Evolutionary conservation across 2,888 invertebrate genomes (phyloP), one percentile per base, ranked within the genome.

Genomic region (Stenolophus ochropezus): DNA sequence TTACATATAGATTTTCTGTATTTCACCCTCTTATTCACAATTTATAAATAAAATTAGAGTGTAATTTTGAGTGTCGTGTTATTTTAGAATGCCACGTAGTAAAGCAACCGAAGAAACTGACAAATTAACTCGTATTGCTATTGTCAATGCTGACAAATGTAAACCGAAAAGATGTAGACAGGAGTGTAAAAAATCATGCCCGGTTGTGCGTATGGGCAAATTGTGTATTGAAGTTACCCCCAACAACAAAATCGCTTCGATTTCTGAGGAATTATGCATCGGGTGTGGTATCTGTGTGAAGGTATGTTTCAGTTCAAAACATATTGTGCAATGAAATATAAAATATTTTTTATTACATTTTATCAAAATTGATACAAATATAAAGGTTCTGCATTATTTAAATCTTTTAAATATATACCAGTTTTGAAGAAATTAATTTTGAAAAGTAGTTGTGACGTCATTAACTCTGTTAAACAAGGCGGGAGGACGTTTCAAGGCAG

Each of bases 251-350:
- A 97, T 99, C 85, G 98, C 99, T 49, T 94, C 95, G 56, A 97
- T 99, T 88, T 99, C 99, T 65, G 99, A 99, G 90, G 98, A 98
- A 89, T 91, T 99, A 2, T 99, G 99, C 90, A 99, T 99, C 86
- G 99, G 99, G 86, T 99, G 99, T 90, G 99, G 99, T 94, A 99
- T 99, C 87, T 99, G 99, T 91, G 97, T 98, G 82, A 99, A 99
- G 94, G 98, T 97, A 75, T 53, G 47, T 73, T 49, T 49, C n/a
- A 21, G n/a, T n/a, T n/a, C n/a, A n/a, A n/a, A n/a, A n/a, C n/a
- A n/a, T n/a, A n/a, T n/a, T n/a, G n/a, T n/a, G n/a, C n/a, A n/a
- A n/a, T n/a, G n/a, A n/a, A n/a, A n/a, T n/a, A n/a, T n/a, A n/a
- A n/a, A n/a, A n/a, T n/a, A n/a, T n/a, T n/a, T n/a, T n/a, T n/a